Percentiles rank a stretch among this genome's conserved stretches.
Conservation (phyloP, 2,797 vertebrate genomes). For the Spizella passerina region DNA sequence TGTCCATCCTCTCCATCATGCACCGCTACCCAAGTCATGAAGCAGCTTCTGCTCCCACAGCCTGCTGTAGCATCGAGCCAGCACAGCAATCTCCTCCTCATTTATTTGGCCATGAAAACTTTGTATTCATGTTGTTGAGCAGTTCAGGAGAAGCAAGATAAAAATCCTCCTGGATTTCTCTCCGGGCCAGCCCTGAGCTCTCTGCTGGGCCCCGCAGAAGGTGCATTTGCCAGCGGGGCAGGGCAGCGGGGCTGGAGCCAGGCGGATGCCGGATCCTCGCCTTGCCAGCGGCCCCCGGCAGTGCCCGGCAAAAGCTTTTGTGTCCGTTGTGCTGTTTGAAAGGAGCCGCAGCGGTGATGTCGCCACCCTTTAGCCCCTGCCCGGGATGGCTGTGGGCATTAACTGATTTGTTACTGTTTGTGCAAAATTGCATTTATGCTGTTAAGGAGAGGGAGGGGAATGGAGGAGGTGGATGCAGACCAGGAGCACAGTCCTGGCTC, state of each 20-base stretch:
- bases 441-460: neutral
- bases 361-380: neutral
- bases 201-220: neutral
- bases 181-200: neutral
- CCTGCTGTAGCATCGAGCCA: fast-evolving
- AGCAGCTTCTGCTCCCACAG: neutral
- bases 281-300: neutral
- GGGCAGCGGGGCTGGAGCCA: neutral
- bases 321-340: neutral
- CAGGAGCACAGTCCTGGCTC: neutral
- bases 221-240: neutral
- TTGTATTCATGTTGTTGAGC: neutral
- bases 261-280: slow-evolving; percentile 5
- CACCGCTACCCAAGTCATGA: fast-evolving
- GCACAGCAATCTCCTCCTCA: neutral
- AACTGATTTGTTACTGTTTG: neutral
- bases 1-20: neutral
- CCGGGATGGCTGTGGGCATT: neutral
- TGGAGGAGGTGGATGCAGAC: neutral
- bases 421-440: neutral
- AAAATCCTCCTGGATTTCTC: neutral
- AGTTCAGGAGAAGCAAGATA: neutral
- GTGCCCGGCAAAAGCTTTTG: neutral
- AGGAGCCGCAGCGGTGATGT: neutral
- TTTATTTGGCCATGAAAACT: neutral